phyloP scores from a whole-genome alignment of 2,888 invertebrate genomes.

The Germaria angustata region DNA sequence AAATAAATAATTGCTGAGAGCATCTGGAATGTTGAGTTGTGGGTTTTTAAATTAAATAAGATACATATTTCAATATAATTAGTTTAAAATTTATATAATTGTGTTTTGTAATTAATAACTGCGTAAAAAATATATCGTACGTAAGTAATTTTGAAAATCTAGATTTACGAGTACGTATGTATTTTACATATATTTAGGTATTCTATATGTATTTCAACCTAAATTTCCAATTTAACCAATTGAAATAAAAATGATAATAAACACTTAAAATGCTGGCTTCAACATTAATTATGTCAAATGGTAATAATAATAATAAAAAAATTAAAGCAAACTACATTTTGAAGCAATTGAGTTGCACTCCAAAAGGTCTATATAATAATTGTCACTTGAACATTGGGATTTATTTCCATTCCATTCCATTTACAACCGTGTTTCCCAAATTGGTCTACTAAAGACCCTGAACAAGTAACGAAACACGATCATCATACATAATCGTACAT shows the following conservation, averaged over 20 bases:
- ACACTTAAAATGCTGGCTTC: not conserved
- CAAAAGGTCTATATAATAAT: slow-evolving; percentile 12
- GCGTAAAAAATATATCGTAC: no score
- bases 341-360: not conserved
- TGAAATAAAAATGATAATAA: not conserved
- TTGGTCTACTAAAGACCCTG: not conserved
- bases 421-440: not conserved
- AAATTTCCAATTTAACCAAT: not conserved
- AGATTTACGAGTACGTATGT: no score
- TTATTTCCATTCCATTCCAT: slow-evolving; percentile 9
- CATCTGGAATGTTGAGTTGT: not conserved
- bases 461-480: no score
- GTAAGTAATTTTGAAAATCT: no score
- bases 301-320: not conserved
- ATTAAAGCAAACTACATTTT: not conserved
- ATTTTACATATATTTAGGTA: no score
- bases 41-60: not conserved
- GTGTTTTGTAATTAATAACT: no score
- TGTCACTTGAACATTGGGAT: slow-evolving; percentile 16
- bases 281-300: slow-evolving; percentile 21
- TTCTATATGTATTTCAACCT: not conserved
- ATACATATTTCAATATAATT: no score
- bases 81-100: no score
- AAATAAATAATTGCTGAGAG: not conserved
- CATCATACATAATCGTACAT: no score